Percentiles rank a stretch among this genome's conserved stretches.
These are phyloP conservation scores for Sphaerolaimus hirsutus DNA, from an alignment of 2,888 invertebrate genomes.

Conservation along the genomic window DNA sequence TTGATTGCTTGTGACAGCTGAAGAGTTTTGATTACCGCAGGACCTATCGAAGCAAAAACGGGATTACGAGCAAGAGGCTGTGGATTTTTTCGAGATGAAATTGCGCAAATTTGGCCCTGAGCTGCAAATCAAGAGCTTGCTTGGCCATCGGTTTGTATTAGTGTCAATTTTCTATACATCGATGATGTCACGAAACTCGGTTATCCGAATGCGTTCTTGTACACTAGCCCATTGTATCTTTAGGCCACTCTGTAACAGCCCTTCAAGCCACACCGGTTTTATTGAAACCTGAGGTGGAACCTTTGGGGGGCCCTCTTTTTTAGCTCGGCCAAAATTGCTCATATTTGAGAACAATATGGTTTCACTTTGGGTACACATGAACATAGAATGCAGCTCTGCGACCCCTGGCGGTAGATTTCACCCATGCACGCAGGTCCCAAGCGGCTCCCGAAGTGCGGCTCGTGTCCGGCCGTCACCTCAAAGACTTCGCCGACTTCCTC, in stretches of 20 bases:
- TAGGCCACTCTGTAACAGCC: too few species aligned
- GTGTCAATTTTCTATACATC: constrained; percentile 11
- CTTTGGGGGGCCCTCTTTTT: too few species aligned
- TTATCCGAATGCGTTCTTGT: too few species aligned
- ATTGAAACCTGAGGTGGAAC: too few species aligned
- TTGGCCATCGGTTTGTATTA: constrained; percentile 93
- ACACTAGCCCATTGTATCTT: too few species aligned
- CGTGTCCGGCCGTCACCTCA: constrained; percentile 73
- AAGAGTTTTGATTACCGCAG: neutral
- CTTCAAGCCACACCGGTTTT: too few species aligned
- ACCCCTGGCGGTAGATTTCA: too few species aligned
- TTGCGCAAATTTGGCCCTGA: constrained; percentile 82
- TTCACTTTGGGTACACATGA: too few species aligned
- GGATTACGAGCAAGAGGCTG: constrained; percentile 81
- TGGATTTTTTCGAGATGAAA: constrained; percentile 84
- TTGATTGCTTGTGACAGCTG: neutral
- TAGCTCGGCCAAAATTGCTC: too few species aligned
- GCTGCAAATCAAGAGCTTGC: constrained; percentile 72
- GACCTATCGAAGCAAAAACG: constrained; percentile 30
- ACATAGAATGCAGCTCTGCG: too few species aligned
- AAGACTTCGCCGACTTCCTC: constrained; percentile 73
- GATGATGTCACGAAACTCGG: constrained; percentile 11
- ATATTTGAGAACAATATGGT: too few species aligned
- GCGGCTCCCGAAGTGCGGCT: constrained; percentile 88
- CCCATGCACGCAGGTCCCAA: too few species aligned